phyloP scores from a whole-genome alignment of 2,797 vertebrate genomes.

The Rhyacichthys aspro region DNA sequence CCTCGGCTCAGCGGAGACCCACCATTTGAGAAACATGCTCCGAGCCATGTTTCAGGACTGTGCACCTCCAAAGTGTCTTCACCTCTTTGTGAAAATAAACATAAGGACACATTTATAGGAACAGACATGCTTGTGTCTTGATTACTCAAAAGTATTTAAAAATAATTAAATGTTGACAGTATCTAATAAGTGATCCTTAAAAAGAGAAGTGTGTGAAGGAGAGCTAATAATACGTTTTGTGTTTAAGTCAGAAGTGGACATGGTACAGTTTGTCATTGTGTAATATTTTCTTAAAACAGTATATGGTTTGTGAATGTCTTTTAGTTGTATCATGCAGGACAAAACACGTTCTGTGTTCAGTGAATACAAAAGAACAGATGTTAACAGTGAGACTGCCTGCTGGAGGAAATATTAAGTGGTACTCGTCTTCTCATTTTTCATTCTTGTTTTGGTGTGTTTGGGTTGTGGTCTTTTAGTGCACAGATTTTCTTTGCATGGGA shows the following conservation, averaged over 20 bases:
- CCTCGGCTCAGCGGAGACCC: constrained; percentile 68
- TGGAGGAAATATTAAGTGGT: no score
- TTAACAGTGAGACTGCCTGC: no score
- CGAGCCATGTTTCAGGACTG: constrained; percentile 7
- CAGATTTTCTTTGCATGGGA: constrained; percentile 8
- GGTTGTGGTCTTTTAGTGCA: background rate
- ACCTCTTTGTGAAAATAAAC: background rate
- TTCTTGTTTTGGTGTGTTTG: no score
- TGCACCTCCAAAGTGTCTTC: no score
- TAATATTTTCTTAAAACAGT: background rate
- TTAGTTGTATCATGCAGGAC: background rate
- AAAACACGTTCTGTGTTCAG: background rate
- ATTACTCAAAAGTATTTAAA: no score
- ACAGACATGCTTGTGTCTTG: background rate
- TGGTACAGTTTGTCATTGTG: background rate
- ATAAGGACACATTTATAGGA: background rate
- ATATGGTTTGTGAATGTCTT: constrained; percentile 2
- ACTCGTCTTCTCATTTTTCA: no score
- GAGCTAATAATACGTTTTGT: background rate
- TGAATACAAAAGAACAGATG: no score
- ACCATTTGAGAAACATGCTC: constrained; percentile 39
- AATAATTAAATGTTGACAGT: no score
- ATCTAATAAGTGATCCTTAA: no score
- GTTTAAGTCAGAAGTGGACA: background rate
- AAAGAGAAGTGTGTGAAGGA: no score